phyloP scores from a whole-genome alignment of 2,888 invertebrate genomes.

The Dione vanillae region DNA sequence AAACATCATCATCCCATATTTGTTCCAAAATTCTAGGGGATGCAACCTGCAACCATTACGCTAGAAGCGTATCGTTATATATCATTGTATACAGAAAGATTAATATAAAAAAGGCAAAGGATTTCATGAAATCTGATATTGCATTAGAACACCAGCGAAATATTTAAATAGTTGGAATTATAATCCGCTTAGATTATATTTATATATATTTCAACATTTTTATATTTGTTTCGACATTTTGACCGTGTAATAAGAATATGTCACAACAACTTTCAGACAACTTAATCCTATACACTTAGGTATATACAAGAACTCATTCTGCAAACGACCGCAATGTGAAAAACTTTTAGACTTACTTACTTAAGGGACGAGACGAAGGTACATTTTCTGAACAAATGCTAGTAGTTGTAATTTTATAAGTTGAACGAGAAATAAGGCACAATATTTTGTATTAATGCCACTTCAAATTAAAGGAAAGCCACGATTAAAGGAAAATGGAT shows the following conservation, averaged over 20 bases:
- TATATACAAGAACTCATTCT: neutral
- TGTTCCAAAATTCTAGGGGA: too few relatives aligned
- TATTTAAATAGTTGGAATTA: neutral
- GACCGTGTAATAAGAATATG: neutral
- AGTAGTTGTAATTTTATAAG: conserved; percentile 7
- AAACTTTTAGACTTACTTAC: conserved; percentile 11
- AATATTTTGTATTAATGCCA: neutral
- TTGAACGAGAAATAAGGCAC: neutral
- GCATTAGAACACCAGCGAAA: too few relatives aligned
- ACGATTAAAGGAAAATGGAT: neutral
- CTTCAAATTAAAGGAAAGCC: neutral
- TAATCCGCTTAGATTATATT: neutral
- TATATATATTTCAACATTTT: neutral
- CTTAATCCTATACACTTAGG: neutral
- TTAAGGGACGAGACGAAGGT: conserved; percentile 10
- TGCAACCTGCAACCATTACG: too few relatives aligned
- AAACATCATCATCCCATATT: too few relatives aligned
- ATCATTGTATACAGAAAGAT: too few relatives aligned
- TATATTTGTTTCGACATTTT: neutral
- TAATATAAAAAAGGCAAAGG: too few relatives aligned
- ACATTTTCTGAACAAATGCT: neutral
- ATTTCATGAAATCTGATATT: too few relatives aligned
- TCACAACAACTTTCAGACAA: neutral
- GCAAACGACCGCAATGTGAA: neutral
- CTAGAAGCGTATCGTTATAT: too few relatives aligned